Percentiles rank a stretch among this genome's conserved stretches.
phyloP scores from a whole-genome alignment of 2,797 vertebrate species.

The Phylloscopus collybita region DNA sequence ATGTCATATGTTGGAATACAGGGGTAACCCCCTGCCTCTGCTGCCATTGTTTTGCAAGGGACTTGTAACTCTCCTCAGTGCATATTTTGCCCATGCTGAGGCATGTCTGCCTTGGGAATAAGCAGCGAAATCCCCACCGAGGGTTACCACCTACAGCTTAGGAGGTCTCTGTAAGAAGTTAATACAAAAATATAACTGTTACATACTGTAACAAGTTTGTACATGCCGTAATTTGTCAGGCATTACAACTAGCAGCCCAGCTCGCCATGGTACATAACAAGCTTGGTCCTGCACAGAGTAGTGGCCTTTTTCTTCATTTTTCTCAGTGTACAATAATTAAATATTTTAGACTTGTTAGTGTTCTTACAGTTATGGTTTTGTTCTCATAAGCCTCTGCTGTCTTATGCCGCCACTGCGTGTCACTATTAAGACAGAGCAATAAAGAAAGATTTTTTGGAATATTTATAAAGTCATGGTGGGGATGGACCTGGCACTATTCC shows the following conservation, averaged over 20 bases:
- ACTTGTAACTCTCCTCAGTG: background rate
- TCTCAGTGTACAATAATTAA: background rate
- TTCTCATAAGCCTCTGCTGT: background rate
- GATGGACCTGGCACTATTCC: background rate
- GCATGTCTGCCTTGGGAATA: background rate
- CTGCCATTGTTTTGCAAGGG: background rate
- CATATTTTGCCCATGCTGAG: background rate
- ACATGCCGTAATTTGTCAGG: background rate
- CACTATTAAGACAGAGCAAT: conserved; percentile 42
- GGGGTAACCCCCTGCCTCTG: rapidly evolving
- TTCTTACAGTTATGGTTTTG: background rate
- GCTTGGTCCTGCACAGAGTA: background rate
- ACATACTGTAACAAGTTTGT: background rate
- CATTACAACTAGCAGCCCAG: background rate
- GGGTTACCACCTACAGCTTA: rapidly evolving
- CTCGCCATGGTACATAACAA: rapidly evolving
- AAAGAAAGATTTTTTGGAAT: background rate
- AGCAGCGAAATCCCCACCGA: background rate
- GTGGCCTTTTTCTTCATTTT: background rate
- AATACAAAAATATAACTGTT: background rate
- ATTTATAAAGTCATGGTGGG: background rate
- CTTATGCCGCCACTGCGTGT: background rate
- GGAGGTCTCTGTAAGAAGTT: background rate
- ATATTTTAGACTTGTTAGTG: background rate
- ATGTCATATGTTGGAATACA: background rate